Conservation (phyloP, 2,113 vertebrate species). For the Nothoprocta perdicaria region DNA sequence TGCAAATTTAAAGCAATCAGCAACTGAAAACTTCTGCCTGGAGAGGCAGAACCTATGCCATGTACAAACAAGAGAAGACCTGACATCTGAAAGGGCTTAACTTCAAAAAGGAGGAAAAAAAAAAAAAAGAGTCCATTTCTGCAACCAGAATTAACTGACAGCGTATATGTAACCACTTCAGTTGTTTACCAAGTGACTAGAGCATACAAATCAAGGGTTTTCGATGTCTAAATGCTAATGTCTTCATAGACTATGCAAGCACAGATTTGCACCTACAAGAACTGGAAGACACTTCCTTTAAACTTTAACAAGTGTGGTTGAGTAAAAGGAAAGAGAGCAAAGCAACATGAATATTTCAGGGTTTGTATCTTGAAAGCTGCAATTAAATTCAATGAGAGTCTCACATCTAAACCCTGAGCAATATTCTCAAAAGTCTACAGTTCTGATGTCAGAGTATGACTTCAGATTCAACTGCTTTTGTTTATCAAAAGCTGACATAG, state of each 20-base stretch:
- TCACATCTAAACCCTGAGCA: slow-evolving; percentile 20
- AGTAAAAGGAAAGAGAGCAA: slow-evolving; percentile 20
- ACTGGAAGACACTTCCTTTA: slow-evolving; percentile 33
- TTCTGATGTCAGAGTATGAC: slow-evolving; percentile 10
- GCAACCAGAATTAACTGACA: slow-evolving; percentile 52
- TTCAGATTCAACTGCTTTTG: slow-evolving; percentile 39
- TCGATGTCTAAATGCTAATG: slow-evolving; percentile 54
- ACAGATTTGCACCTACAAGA: slow-evolving; percentile 47
- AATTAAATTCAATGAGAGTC: slow-evolving; percentile 23
- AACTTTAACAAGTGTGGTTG: slow-evolving; percentile 23
- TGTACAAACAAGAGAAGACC: neutral
- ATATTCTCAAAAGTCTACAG: neutral
- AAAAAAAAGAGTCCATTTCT: neutral
- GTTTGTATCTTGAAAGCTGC: slow-evolving; percentile 16
- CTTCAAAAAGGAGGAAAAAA: neutral
- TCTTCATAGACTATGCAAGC: slow-evolving; percentile 32
- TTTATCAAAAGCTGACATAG: neutral
- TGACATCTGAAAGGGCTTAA: neutral
- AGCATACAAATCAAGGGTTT: slow-evolving; percentile 47
- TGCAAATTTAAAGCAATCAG: neutral
- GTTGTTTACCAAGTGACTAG: slow-evolving; percentile 32
- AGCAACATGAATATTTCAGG: slow-evolving; percentile 41
- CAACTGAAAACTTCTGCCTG: neutral
- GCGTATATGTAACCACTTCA: slow-evolving; percentile 17
- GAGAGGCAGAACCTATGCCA: neutral